Evolutionary conservation across 30 jellyfish, hydroid and myxozoan genomes (phyloP), one percentile per base, ranked within the genome.

Genomic region (Euphysa ruthae): DNA sequence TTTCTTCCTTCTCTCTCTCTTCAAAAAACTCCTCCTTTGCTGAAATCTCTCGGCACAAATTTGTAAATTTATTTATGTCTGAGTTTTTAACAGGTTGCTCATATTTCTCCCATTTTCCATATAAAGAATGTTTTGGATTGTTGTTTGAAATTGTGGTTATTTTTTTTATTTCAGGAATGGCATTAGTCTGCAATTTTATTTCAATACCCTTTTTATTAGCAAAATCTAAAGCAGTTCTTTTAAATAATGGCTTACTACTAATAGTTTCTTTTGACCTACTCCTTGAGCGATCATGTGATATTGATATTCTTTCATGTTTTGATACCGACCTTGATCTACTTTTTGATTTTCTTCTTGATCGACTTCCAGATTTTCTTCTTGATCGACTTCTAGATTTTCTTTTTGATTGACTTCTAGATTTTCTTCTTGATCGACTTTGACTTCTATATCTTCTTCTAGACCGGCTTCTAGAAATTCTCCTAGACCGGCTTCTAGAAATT

Each of bases 31-130:
- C 58, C 35, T 68, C 80, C 33, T 49, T 68, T 20, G 80, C 80
- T 13, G 80, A 68, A 4, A 68, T 68, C 20, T 46, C 50, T 25
- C 30, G 74, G 26, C 80, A 68, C 16, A 68, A 55, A 30, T 43
- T 68, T 2, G 80, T 68, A 19, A 68, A 30, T 42, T 68, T 68
- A 14, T 49, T 49, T 0, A 68, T 6, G 15, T 68, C 80, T 1
- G 31, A 50, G 32, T 68, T 31, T 49, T 18, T 27, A 3, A 19
- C 80, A 14, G 24, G 34, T 22, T 57, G 80, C 75, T 43, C 74
- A 26, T 44, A 68, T 34, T 35, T 42, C 49, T 68, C 80, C 80
- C 80, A 68, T 50, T 49, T 46, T 6, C 80, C 80, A 68, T 42
- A 68, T 32, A 63, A 13, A 43, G 64, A 32, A 8, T 61, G 31